These are phyloP conservation scores for Aleiodes alternator DNA, from an alignment of 2,888 invertebrate genomes.

Conservation along the genomic window DNA sequence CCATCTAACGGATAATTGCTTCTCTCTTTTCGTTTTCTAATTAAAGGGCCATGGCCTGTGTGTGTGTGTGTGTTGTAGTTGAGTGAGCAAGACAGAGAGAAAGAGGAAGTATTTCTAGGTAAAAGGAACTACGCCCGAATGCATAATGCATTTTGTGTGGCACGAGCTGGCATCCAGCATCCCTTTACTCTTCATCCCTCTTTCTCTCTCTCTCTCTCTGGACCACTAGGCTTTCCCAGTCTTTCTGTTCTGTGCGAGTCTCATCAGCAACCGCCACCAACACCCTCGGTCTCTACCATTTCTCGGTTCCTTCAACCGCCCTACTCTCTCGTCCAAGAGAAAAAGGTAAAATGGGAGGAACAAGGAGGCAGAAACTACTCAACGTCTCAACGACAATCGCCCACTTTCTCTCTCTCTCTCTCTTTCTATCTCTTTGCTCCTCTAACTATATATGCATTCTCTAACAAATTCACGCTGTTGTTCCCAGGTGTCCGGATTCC, in stretches of 20 bases:
- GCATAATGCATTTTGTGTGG: constrained; percentile 69
- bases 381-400: constrained; percentile 41
- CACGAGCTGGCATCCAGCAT: constrained; percentile 49
- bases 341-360: background rate
- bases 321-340: constrained; percentile 2
- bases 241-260: constrained; percentile 40
- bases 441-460: constrained; percentile 20
- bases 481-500: constrained; percentile 45
- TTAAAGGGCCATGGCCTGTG: constrained; percentile 52
- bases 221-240: background rate
- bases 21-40: constrained; percentile 56
- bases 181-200: constrained; percentile 45
- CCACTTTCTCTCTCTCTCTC: constrained; percentile 23
- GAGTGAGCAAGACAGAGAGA: constrained; percentile 1
- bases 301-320: constrained; percentile 37
- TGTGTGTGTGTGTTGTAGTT: constrained; percentile 35
- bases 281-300: constrained; percentile 47
- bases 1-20: constrained; percentile 54
- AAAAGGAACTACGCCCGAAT: constrained; percentile 64
- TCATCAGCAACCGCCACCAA: constrained; percentile 56
- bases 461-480: constrained; percentile 44
- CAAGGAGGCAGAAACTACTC: constrained; percentile 5
- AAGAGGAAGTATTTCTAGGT: constrained; percentile 48
- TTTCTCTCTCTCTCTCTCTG: constrained; percentile 43
- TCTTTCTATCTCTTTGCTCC: background rate